A percentile compares a stretch with the other conserved stretches of the same genome.
Evolutionary conservation across 2,888 invertebrate genomes (phyloP).

Genomic region (Meganola albula): DNA sequence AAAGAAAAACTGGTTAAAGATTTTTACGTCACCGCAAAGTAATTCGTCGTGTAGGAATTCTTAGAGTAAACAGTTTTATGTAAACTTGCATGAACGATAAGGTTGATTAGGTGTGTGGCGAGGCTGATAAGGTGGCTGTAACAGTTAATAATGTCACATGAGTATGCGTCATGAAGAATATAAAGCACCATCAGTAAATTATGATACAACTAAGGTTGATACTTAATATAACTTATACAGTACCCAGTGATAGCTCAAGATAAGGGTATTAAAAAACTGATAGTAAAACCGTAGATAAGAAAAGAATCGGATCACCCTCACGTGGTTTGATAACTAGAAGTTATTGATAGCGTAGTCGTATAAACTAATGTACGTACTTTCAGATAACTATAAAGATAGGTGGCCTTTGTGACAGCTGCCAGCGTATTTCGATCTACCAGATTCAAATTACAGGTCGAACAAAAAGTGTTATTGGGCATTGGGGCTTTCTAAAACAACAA

Average conservation of each 20-base stretch:
- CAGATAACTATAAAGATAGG: no score
- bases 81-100: slow-evolving; percentile 41
- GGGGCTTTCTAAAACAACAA: no score
- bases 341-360: no score
- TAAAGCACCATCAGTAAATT: slow-evolving; percentile 11
- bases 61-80: slow-evolving; percentile 49
- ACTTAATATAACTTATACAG: background rate
- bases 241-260: no score
- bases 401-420: no score
- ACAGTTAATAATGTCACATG: slow-evolving; percentile 35
- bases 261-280: background rate
- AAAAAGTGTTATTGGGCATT: no score
- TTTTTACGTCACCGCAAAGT: slow-evolving; percentile 34
- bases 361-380: no score
- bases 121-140: slow-evolving; percentile 29
- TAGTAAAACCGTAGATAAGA: background rate
- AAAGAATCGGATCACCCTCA: no score
- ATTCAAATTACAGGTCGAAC: no score
- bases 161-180: slow-evolving; percentile 33
- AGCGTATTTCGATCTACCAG: no score
- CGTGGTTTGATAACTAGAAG: no score
- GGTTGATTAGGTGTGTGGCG: slow-evolving; percentile 25
- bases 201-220: slow-evolving; percentile 6
- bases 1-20: slow-evolving; percentile 8
- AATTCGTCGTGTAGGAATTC: slow-evolving; percentile 45